These are phyloP conservation scores for Sylvilagus floridanus DNA, from an alignment of 2,797 vertebrate species.

Conservation along the genomic window DNA sequence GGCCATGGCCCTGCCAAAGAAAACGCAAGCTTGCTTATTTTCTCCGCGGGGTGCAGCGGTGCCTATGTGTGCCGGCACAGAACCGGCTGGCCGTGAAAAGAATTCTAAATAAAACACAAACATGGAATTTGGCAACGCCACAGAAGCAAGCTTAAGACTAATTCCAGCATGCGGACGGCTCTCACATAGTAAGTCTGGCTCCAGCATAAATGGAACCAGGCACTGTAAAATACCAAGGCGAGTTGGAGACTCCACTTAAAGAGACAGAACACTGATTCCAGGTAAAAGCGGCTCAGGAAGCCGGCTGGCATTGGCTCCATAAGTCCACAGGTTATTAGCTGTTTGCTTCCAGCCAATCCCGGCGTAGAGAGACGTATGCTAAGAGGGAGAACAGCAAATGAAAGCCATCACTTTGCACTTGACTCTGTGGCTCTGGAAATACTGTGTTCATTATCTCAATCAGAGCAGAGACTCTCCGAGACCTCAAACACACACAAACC, in stretches of 20 bases:
- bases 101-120: constrained; percentile 94
- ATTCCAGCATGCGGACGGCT: constrained; percentile 93
- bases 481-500: constrained; percentile 4
- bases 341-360: constrained; percentile 84
- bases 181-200: constrained; percentile 95
- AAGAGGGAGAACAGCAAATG: constrained; percentile 55
- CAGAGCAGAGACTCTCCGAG: constrained; percentile 56
- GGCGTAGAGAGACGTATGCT: constrained; percentile 74
- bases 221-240: constrained; percentile 93
- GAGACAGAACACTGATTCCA: constrained; percentile 86
- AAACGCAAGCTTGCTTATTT: constrained; percentile 92
- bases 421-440: constrained; percentile 66
- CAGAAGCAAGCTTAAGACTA: constrained; percentile 93
- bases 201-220: constrained; percentile 97
- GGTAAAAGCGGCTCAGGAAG: constrained; percentile 80
- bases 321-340: constrained; percentile 83
- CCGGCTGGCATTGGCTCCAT: constrained; percentile 80
- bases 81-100: constrained; percentile 92
- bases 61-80: constrained; percentile 91
- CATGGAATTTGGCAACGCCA: constrained; percentile 92
- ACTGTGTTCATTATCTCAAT: constrained; percentile 66
- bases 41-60: constrained; percentile 90
- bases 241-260: constrained; percentile 89
- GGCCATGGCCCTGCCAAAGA: constrained; percentile 91
- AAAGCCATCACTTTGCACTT: constrained; percentile 80